Base-by-base conservation (phyloP, 2,888 invertebrate species). In the Cantharis rustica region DNA sequence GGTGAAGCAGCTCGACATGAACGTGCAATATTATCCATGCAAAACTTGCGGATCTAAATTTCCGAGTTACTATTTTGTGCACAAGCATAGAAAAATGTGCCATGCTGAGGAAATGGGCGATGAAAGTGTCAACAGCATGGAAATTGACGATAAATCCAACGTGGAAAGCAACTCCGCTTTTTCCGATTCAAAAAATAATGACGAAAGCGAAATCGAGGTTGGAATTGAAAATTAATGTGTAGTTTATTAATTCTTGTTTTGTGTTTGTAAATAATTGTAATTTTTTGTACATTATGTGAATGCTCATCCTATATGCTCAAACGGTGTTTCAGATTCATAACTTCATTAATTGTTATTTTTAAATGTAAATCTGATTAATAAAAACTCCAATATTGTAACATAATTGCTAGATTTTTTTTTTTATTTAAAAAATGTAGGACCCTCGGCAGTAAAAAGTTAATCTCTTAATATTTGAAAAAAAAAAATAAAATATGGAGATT, bases 11-110 rank as follows among this genome's bases (percentile, higher is more conserved):
- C 86, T 93, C 70, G 94, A 95, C 83, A 91, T 95, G 87, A 93
- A 96, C 84, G 92, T 96, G 0, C 96, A 96, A 87, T 97, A 96
- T 89, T 97, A 96, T 88, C 96, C 97, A 0, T 97, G 97, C 88
- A 97, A 96, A 88, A 96, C 95, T 0, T 97, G 97, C 88, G 96
- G 97, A 16, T 95, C 93, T 83, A 96, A 96, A 87, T 97, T 97
- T 87, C 97, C 97, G 1, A 96, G 96, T 81, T 97, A 97, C 86
- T 97, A 97, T 89, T 97, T 97, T 89, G 96, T 96, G 20, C 96
- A 97, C 87, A 97, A 97, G 85, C 97, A 97, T 86, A 90, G 96
- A 72, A 96, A 96, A 89, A 88, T 94, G 84, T 96, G 96, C 85
- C 96, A 97, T 86, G 93, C 93, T 0, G 93, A 93, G 71, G 92